Conservation (phyloP, 2,797 vertebrate species). For the Sebastes dallii region DNA sequence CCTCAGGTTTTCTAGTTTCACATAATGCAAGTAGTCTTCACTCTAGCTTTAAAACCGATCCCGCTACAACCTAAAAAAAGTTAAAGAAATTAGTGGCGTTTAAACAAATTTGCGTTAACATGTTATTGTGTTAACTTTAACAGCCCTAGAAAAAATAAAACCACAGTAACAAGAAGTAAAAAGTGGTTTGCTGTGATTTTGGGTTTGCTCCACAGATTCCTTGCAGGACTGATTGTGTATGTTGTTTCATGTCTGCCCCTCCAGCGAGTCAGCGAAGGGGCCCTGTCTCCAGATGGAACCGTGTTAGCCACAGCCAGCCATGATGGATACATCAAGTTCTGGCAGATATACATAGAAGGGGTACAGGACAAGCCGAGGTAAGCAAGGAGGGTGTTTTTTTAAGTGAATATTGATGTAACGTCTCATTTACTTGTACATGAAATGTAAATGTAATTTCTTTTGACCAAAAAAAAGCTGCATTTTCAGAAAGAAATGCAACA, state of each 20-base stretch:
- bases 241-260: constrained; percentile 7
- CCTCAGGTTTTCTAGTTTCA: no score
- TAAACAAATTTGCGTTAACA: accelerated
- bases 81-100: no score
- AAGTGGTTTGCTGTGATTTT: neutral
- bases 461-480: neutral
- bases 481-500: neutral
- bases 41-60: no score
- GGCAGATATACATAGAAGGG: constrained; percentile 99
- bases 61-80: no score
- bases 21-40: no score
- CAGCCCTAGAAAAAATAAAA: neutral
- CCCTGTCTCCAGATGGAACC: constrained; percentile 95
- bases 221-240: neutral
- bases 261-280: constrained; percentile 95
- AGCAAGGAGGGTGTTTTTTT: neutral
- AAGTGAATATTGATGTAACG: neutral
- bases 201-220: neutral
- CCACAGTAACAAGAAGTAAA: neutral
- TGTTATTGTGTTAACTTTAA: accelerated
- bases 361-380: constrained; percentile 95
- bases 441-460: neutral
- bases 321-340: constrained; percentile 98
- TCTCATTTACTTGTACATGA: neutral
- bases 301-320: constrained; percentile 98